A percentile compares a stretch with the other conserved stretches of the same genome.
Evolutionary conservation across 2,888 invertebrate genomes (phyloP).

Genomic region (Ophonus ardosiacus): DNA sequence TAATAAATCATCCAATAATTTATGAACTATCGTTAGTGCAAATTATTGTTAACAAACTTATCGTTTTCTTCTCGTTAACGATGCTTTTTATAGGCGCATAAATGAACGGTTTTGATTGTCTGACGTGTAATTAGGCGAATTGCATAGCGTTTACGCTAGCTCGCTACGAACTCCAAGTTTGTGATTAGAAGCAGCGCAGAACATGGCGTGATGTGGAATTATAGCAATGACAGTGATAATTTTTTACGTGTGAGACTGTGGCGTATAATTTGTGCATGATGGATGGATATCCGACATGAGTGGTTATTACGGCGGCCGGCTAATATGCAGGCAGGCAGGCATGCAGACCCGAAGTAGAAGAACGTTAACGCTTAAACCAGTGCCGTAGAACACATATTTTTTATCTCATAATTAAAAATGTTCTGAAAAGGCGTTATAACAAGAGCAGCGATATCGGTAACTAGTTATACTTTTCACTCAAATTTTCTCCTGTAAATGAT

Average conservation of each 20-base stretch:
- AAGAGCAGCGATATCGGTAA: no score
- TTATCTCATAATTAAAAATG: neutral
- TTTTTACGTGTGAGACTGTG: conserved; percentile 73
- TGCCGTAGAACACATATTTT: conserved; percentile 1
- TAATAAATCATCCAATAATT: neutral
- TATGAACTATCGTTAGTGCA: neutral
- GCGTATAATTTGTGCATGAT: conserved; percentile 74
- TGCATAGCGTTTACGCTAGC: conserved; percentile 71
- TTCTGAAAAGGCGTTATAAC: no score
- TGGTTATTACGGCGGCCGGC: conserved; percentile 72
- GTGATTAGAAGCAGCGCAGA: conserved; percentile 64
- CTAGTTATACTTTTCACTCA: no score
- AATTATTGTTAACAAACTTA: neutral
- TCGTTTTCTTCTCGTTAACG: conserved; percentile 66
- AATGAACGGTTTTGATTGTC: conserved; percentile 72
- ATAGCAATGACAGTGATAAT: conserved; percentile 74
- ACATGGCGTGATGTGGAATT: conserved; percentile 72
- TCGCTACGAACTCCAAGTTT: conserved; percentile 60
- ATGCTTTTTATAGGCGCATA: conserved; percentile 70
- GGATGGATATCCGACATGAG: conserved; percentile 74
- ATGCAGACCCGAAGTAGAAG: conserved; percentile 9
- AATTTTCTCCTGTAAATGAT: no score
- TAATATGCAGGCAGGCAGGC: conserved; percentile 67
- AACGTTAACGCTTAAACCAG: conserved; percentile 25
- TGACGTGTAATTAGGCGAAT: conserved; percentile 72